These are phyloP conservation scores for Herminia tarsipennalis DNA, from an alignment of 2,888 invertebrate genomes.

Conservation along the genomic window DNA sequence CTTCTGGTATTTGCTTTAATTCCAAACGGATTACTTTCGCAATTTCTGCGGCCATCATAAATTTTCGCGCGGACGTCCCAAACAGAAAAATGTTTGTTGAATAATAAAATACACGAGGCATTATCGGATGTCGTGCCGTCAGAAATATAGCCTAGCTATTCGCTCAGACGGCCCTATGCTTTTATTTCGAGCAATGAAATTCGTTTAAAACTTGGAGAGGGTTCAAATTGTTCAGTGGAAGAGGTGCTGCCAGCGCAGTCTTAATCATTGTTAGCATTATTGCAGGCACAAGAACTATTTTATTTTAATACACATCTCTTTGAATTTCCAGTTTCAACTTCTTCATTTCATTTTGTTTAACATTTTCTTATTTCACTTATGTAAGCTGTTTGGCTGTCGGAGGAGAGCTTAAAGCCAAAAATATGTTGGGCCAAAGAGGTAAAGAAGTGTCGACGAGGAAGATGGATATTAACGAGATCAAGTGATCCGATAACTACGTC, in stretches of 20 bases:
- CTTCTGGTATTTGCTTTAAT: slow-evolving; percentile 49
- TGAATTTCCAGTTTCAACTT: slow-evolving; percentile 18
- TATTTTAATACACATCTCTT: slow-evolving; percentile 40
- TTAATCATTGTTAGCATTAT: slow-evolving; percentile 69
- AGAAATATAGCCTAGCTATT: slow-evolving; percentile 50
- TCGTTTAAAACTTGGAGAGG: slow-evolving; percentile 75
- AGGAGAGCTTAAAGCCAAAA: slow-evolving; percentile 27
- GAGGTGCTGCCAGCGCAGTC: slow-evolving; percentile 59
- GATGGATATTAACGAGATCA: slow-evolving; percentile 52
- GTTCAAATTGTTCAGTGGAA: slow-evolving; percentile 62
- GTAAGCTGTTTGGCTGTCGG: slow-evolving; percentile 15
- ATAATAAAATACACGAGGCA: slow-evolving; percentile 54
- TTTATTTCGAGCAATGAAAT: slow-evolving; percentile 72
- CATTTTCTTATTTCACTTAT: slow-evolving; percentile 30
- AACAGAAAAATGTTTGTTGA: slow-evolving; percentile 55
- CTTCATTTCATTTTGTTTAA: slow-evolving; percentile 29
- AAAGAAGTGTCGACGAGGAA: slow-evolving; percentile 38
- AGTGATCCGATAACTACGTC: slow-evolving; percentile 50
- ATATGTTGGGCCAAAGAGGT: slow-evolving; percentile 37
- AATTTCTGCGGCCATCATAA: slow-evolving; percentile 56
- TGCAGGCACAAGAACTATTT: slow-evolving; percentile 45
- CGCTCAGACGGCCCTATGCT: slow-evolving; percentile 52
- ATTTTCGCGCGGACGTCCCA: slow-evolving; percentile 51
- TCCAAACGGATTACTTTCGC: slow-evolving; percentile 61
- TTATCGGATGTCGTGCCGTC: slow-evolving; percentile 59